Evolutionary conservation across 2,113 vertebrate genomes (phyloP), one percentile per base, ranked within the genome.

Genomic region (Sclerurus mexicanus): DNA sequence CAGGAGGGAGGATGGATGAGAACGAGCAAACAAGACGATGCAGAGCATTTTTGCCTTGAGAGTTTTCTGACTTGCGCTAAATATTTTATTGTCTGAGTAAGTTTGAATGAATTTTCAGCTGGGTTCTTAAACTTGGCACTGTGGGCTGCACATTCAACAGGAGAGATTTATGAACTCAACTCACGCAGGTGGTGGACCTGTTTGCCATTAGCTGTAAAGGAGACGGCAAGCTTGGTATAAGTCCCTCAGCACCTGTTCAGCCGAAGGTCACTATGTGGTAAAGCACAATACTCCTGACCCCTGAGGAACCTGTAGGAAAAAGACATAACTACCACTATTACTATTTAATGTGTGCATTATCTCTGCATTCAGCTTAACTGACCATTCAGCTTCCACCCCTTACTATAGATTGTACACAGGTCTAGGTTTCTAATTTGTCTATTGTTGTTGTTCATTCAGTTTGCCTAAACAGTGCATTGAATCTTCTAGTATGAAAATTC

Each of bases 71-170:
- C 72, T 49, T 92, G 21, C 40, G 28, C 64, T 78, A 47, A 72
- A 25, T 74, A 64, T 75, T n/a, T 8, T 67, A 58, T 37, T 55
- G n/a, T 60, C 47, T 63, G 55, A 79, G 23, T 73, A 53, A 93
- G 24, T 62, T 47, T 85, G 75, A 93, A 74, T 85, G 73, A 74
- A 56, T 95, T 96, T 94, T 93, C 59, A 49, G 47, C 71, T 71
- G n/a, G 15, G 16, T 75, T 67, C 31, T 86, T 95, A 63, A 85
- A 85, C 52, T 79, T 90, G 81, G 47, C 78, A 77, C 14, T 47
- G 53, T 81, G 84, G 72, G 75, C 71, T 94, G 66, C 46, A 42
- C 10, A 1, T 83, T 80, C 69, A 85, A 28, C 16, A 59, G 58
- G 71, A 72, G 63, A 78, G 64, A 82, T 95, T 87, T 77, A 85